phyloP scores from a whole-genome alignment of 30 jellyfish, hydroid and myxozoan genomes.

The Hydractinia symbiolongicarpus region DNA sequence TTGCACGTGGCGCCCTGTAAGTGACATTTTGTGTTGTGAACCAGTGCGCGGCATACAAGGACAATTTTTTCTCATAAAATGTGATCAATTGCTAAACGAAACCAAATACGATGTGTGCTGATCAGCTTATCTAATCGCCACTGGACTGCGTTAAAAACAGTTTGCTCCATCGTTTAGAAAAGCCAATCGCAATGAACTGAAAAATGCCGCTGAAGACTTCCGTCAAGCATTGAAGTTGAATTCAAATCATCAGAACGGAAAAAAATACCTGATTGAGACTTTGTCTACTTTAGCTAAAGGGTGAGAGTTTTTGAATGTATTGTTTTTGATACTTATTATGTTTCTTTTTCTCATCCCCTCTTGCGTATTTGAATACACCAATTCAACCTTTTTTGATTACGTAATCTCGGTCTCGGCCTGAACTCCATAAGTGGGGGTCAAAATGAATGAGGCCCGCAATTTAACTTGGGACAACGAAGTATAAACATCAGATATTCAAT shows the following conservation, averaged over 20 bases:
- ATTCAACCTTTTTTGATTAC: too few relatives aligned
- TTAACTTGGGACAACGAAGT: too few relatives aligned
- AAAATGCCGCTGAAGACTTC: slow-evolving; percentile 69
- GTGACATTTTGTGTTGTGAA: slow-evolving; percentile 1
- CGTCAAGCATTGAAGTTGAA: slow-evolving; percentile 63
- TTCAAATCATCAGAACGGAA: slow-evolving; percentile 83
- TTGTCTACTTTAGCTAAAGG: slow-evolving; percentile 53
- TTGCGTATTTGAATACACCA: too few relatives aligned
- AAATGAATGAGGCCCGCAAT: too few relatives aligned
- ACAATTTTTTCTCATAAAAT: neutral
- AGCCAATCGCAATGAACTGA: slow-evolving; percentile 65
- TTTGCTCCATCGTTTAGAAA: slow-evolving; percentile 38
- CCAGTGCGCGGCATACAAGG: neutral
- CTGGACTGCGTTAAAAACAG: neutral
- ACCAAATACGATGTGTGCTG: neutral
- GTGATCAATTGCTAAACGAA: neutral
- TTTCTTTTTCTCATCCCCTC: too few relatives aligned
- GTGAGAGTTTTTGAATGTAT: slow-evolving; percentile 7
- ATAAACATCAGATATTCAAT: too few relatives aligned
- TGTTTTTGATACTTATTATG: too few relatives aligned
- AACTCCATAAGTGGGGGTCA: too few relatives aligned
- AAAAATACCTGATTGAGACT: slow-evolving; percentile 81
- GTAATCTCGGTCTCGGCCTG: too few relatives aligned
- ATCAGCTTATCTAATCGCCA: neutral
- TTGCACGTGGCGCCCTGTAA: slow-evolving; percentile 98